Conservation (phyloP, 2,888 invertebrate genomes). For the Parapristionchus giblindavisi region DNA sequence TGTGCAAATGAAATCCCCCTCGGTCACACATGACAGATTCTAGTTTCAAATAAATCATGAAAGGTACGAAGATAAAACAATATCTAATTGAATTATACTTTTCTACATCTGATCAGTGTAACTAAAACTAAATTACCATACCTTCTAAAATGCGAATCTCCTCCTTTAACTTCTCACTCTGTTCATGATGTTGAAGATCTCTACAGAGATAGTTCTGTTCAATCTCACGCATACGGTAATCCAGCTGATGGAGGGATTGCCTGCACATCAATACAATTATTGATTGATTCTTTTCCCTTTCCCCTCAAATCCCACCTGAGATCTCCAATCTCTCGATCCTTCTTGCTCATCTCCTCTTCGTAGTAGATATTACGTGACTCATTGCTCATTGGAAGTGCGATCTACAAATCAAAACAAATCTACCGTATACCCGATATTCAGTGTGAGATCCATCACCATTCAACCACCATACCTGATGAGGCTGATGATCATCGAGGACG, state of each 20-base stretch:
- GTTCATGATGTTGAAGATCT: conserved; percentile 72
- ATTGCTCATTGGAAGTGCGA: conserved; percentile 42
- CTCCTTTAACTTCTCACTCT: conserved; percentile 75
- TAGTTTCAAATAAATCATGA: no score
- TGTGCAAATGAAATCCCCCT: no score
- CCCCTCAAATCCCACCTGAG: conserved; percentile 56
- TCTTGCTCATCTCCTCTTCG: conserved; percentile 79
- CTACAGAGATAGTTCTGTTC: conserved; percentile 70
- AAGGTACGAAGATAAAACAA: no score
- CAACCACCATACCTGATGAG: not conserved
- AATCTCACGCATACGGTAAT: conserved; percentile 75
- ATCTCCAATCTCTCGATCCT: conserved; percentile 75
- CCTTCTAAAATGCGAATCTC: conserved; percentile 71
- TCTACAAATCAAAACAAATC: not conserved
- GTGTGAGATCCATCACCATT: not conserved
- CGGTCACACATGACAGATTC: no score
- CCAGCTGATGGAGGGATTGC: conserved; percentile 77
- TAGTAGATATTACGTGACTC: conserved; percentile 61
- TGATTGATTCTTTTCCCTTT: not conserved
- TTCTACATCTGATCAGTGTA: no score
- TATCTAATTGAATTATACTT: no score
- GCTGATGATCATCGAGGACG: not conserved
- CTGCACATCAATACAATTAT: conserved; percentile 72
- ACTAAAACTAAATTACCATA: conserved; percentile 11
- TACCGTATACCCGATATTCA: not conserved